Evolutionary conservation across 2,797 vertebrate genomes (phyloP), one percentile per base, ranked within the genome.

Genomic region (Peromyscus attwateri): DNA sequence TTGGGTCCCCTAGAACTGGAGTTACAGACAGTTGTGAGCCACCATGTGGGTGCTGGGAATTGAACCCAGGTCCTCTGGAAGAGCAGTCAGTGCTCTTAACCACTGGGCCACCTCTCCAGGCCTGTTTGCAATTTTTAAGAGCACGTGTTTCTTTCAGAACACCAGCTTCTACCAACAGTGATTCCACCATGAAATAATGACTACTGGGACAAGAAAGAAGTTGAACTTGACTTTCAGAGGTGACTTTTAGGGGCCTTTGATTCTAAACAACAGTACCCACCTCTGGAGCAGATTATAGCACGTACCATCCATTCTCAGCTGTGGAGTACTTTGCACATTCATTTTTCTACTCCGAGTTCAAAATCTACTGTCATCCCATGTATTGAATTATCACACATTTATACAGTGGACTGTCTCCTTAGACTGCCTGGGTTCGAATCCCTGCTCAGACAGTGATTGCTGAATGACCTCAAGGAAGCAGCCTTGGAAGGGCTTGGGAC

Each of bases 221-320:
- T 55, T 80, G 37, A 91, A 31, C 16, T 71, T 95, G 57, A 84
- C 52, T 90, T 94, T 87, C 66, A 87, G n/a, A 92, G n/a, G 73
- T 37, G 68, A 70, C 1, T n/a, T n/a, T 70, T 6, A 70, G 34
- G 34, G 16, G 5, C 34, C 40, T 93, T 90, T 95, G 46, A 82
- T 88, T 92, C 43, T 84, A 92, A 92, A 57, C 57, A 89, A 62
- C 71, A 94, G 14, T 87, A n/a, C 34, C 77, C 31, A 31, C 87
- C 52, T 93, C 57, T 85, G 57, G 55, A 81, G 43, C 60, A 92
- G 7, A 23, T 66, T 94, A 46, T 4, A 93, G 60, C 10, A 52
- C 37, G 3, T 55, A 10, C 91, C 43, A 81, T 37, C 14, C 66
- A 73, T 19, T 79, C 76, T 87, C 37, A 76, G 84, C 71, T 92